phyloP scores from a whole-genome alignment of 2,888 invertebrate species.

The Corythucha ciliata region DNA sequence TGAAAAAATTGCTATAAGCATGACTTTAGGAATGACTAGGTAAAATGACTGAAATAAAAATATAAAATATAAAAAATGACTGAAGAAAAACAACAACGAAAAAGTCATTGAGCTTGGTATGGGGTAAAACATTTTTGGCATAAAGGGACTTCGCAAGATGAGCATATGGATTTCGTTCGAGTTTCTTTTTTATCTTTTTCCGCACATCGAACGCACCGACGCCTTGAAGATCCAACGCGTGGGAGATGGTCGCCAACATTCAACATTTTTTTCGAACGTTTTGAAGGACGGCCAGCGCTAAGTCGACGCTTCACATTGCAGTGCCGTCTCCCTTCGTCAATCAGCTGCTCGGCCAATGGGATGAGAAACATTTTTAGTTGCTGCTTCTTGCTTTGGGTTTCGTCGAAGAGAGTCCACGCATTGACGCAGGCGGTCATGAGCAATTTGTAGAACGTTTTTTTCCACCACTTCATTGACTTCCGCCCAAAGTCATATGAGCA shows the following conservation, averaged over 20 bases:
- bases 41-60: no score
- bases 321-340: conserved; percentile 8
- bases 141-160: background rate
- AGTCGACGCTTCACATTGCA: conserved; percentile 13
- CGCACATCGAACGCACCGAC: no score
- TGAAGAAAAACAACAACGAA: no score
- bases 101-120: background rate
- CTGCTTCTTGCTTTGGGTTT: conserved; percentile 19
- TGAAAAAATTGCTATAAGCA: no score
- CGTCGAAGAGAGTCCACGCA: conserved; percentile 32
- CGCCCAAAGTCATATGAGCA: conserved; percentile 35
- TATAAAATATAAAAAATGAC: no score
- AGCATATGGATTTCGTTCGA: background rate
- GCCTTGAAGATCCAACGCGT: background rate
- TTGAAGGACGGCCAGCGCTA: background rate
- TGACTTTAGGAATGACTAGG: no score
- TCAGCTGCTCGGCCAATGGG: conserved; percentile 23
- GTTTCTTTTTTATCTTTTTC: no score
- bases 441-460: conserved; percentile 36
- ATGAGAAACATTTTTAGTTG: conserved; percentile 23
- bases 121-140: background rate
- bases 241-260: background rate
- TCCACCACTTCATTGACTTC: conserved; percentile 37
- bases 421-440: conserved; percentile 36
- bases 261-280: background rate